Evolutionary conservation across 2,888 invertebrate species (phyloP).

Genomic region (Timema cristinae): DNA sequence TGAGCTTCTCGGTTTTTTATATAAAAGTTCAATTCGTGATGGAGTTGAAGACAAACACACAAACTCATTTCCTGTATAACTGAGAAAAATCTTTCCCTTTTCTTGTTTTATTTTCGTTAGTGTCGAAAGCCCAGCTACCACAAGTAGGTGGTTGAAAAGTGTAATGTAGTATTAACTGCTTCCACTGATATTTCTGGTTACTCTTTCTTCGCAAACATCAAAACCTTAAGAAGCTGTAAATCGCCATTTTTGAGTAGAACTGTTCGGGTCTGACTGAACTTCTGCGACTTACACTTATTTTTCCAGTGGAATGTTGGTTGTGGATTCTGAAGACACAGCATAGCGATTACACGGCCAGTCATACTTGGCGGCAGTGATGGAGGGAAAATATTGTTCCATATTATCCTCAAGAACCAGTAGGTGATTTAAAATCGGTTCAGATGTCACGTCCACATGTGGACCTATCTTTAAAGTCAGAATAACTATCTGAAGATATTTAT

Average conservation of each 20-base stretch:
- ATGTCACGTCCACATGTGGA: not conserved
- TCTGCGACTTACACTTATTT: not conserved
- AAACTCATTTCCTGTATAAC: too few relatives aligned
- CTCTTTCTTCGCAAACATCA: slow-evolving; percentile 1
- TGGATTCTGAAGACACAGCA: slow-evolving; percentile 9
- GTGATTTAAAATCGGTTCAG: not conserved
- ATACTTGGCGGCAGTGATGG: not conserved
- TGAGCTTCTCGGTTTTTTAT: too few relatives aligned
- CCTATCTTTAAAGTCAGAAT: not conserved
- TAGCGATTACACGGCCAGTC: not conserved
- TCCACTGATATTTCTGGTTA: not conserved
- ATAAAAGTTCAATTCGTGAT: too few relatives aligned
- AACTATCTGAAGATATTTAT: slow-evolving; percentile 1
- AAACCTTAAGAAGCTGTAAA: not conserved
- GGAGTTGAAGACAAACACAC: too few relatives aligned
- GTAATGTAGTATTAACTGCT: not conserved
- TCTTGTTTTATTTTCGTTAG: too few relatives aligned
- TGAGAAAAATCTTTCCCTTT: too few relatives aligned
- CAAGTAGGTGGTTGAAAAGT: too few relatives aligned
- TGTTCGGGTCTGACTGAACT: not conserved
- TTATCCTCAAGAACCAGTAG: not conserved
- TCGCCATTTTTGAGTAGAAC: not conserved
- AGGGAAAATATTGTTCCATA: not conserved
- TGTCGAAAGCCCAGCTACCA: too few relatives aligned
- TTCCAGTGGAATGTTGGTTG: not conserved